These are phyloP conservation scores for Tragelaphus scriptus DNA, from an alignment of 2,113 vertebrate genomes.

Conservation along the genomic window DNA sequence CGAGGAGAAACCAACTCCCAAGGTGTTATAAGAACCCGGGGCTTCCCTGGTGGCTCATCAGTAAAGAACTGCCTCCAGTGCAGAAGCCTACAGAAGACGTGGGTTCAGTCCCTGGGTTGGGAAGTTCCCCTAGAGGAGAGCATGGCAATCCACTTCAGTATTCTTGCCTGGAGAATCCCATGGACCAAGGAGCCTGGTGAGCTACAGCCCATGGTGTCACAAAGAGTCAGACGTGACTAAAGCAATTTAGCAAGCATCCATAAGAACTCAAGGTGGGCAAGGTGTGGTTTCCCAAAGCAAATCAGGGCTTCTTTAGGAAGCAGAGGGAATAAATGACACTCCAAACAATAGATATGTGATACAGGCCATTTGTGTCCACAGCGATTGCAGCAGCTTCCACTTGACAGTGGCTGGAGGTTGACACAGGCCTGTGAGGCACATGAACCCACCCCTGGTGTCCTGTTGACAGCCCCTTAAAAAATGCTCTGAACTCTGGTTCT, in stretches of 20 bases:
- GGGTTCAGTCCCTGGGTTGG: neutral
- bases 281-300: neutral
- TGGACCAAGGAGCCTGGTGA: neutral
- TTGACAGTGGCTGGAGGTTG: accelerated
- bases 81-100: neutral
- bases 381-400: accelerated
- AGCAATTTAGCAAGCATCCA: neutral
- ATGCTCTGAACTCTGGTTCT: neutral
- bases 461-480: neutral
- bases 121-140: neutral
- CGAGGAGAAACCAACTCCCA: neutral
- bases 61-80: neutral
- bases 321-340: neutral
- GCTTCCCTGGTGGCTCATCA: neutral
- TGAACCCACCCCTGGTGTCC: neutral
- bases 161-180: neutral
- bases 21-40: neutral
- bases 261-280: neutral
- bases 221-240: neutral
- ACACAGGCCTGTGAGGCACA: neutral
- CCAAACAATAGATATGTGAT: accelerated
- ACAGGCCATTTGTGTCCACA: neutral
- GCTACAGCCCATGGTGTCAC: neutral
- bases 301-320: neutral
- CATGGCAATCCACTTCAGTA: neutral